Conservation (phyloP, 1,140 invertebrate genomes). For the Neodiprion virginianus region DNA sequence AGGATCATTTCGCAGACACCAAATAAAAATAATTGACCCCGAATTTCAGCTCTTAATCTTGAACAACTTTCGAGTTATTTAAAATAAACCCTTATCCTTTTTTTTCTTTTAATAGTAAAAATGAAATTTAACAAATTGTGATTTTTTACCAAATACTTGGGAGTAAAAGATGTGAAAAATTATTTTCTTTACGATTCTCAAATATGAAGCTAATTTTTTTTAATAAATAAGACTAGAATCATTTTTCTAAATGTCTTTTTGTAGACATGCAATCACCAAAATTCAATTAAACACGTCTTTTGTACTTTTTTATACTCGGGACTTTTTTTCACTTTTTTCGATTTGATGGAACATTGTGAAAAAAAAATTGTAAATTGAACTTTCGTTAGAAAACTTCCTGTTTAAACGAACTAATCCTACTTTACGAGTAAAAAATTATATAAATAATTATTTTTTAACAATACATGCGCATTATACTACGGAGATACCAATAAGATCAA, state of each 20-base stretch:
- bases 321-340: not conserved
- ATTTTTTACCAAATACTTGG: too few relatives aligned
- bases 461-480: not conserved
- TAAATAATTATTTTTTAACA: not conserved
- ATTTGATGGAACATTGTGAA: not conserved
- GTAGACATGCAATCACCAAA: constrained; percentile 20
- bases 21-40: too few relatives aligned
- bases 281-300: constrained; percentile 19
- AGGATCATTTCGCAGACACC: too few relatives aligned
- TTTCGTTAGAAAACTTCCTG: not conserved
- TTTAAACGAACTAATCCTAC: not conserved
- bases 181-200: not conserved
- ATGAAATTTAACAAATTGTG: too few relatives aligned
- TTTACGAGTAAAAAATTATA: not conserved
- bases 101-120: too few relatives aligned
- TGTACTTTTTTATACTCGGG: constrained; percentile 17
- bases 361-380: not conserved
- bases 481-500: constrained; percentile 7
- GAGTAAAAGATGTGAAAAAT: too few relatives aligned
- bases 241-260: constrained; percentile 16
- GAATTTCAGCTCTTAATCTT: too few relatives aligned
- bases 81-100: too few relatives aligned
- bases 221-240: constrained; percentile 2
- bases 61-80: too few relatives aligned
- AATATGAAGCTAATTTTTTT: constrained; percentile 1